phyloP scores from a whole-genome alignment of 2,797 vertebrate genomes.

The Protonibea diacanthus region DNA sequence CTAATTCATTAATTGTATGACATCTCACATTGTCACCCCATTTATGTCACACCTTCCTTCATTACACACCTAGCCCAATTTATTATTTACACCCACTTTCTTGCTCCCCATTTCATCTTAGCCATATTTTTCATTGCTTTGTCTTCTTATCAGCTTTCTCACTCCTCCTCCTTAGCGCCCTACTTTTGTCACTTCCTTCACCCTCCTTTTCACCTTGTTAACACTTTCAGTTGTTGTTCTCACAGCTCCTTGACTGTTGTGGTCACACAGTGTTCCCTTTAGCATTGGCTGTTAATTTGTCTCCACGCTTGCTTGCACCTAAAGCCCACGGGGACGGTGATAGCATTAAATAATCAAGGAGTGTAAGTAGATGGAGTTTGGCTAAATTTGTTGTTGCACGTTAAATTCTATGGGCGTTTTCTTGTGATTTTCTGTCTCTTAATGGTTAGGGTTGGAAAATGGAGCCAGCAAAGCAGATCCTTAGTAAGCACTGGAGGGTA shows the following conservation, averaged over 20 bases:
- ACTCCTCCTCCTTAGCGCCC: not conserved
- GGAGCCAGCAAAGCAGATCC: conserved; percentile 44
- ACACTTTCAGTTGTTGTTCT: conserved; percentile 41
- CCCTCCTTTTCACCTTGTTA: conserved; percentile 32
- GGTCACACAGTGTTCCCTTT: conserved; percentile 41
- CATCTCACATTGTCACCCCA: not conserved
- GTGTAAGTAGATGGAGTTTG: not conserved
- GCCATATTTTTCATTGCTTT: not conserved
- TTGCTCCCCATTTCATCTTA: not conserved
- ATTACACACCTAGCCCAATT: not conserved
- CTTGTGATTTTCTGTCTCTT: not conserved
- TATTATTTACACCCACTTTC: conserved; percentile 17
- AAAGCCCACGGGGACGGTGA: not conserved
- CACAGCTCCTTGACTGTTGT: conserved; percentile 10
- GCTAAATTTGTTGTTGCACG: conserved; percentile 18
- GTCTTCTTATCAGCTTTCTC: not conserved
- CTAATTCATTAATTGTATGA: conserved; percentile 9
- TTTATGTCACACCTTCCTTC: conserved; percentile 25
- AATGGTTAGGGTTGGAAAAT: conserved; percentile 33
- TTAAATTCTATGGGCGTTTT: not conserved
- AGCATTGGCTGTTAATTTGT: conserved; percentile 42
- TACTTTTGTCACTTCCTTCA: conserved; percentile 13
- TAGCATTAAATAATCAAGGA: conserved; percentile 25
- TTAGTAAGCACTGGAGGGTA: conserved; percentile 28
- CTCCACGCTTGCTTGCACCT: conserved; percentile 29